These are phyloP conservation scores for Phylloscopus whistleri DNA, from an alignment of 2,113 vertebrate genomes.

Conservation along the genomic window DNA sequence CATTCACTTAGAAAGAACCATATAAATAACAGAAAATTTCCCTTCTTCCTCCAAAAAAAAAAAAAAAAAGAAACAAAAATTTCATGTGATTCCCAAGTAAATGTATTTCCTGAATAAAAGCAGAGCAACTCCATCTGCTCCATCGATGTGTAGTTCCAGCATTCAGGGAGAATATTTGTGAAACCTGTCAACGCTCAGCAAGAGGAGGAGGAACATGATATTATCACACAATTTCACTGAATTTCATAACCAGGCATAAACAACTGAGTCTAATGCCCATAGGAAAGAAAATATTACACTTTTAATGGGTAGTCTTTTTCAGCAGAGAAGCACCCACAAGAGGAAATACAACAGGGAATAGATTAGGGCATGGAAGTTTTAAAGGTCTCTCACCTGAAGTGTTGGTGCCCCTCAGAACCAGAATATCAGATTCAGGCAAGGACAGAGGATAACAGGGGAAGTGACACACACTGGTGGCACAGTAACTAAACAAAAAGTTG, in stretches of 20 bases:
- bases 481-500: not conserved
- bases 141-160: not conserved
- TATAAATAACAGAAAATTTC: not conserved
- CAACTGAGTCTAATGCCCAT: not conserved
- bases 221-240: not conserved
- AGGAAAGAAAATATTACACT: not conserved
- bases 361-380: not conserved
- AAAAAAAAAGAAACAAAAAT: not conserved
- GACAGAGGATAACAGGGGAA: not conserved
- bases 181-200: not conserved
- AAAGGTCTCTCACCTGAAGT: not conserved
- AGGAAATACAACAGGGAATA: not conserved
- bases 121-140: not conserved
- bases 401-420: not conserved
- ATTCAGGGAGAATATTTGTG: not conserved
- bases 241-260: not conserved
- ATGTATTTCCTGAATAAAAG: not conserved
- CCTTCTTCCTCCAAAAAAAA: not conserved
- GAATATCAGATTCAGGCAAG: not conserved
- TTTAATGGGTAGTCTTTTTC: not conserved
- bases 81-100: not conserved
- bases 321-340: not conserved
- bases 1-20: not conserved
- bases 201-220: not conserved
- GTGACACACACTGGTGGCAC: no score